Evolutionary conservation across 2,888 invertebrate species (phyloP).

Genomic region (Himalopsyche kuldschensis): DNA sequence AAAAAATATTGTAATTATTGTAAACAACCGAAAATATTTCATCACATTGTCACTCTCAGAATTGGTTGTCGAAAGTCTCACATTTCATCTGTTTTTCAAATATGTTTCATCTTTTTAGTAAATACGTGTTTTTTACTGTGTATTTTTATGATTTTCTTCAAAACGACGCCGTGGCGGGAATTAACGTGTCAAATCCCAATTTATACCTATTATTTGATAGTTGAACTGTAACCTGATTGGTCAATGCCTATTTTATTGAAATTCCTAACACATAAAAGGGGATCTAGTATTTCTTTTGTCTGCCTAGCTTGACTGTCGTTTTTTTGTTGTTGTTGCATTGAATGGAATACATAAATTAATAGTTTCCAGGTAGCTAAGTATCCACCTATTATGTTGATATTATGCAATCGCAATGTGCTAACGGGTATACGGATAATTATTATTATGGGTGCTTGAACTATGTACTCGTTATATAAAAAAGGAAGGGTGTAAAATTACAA

Average conservation of each 20-base stretch:
- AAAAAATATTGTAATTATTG: too few relatives aligned
- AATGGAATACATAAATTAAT: background rate
- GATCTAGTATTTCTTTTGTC: background rate
- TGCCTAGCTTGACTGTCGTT: background rate
- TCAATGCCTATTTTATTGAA: background rate
- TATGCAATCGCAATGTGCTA: background rate
- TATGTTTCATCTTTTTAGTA: too few relatives aligned
- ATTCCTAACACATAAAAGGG: background rate
- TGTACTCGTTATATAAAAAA: too few relatives aligned
- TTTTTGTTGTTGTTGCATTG: background rate
- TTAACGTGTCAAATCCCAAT: background rate
- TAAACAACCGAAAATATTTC: too few relatives aligned
- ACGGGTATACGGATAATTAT: background rate
- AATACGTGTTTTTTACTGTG: too few relatives aligned
- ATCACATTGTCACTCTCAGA: too few relatives aligned
- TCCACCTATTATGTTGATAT: background rate
- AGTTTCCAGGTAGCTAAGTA: background rate
- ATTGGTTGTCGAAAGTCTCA: too few relatives aligned
- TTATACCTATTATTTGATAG: background rate
- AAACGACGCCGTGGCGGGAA: background rate
- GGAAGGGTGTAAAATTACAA: too few relatives aligned
- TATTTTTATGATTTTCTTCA: too few relatives aligned
- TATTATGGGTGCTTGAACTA: background rate
- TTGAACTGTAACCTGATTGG: background rate
- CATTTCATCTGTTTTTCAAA: too few relatives aligned